Conservation (phyloP, 2,888 invertebrate genomes). For the Drosophila borborema region DNA sequence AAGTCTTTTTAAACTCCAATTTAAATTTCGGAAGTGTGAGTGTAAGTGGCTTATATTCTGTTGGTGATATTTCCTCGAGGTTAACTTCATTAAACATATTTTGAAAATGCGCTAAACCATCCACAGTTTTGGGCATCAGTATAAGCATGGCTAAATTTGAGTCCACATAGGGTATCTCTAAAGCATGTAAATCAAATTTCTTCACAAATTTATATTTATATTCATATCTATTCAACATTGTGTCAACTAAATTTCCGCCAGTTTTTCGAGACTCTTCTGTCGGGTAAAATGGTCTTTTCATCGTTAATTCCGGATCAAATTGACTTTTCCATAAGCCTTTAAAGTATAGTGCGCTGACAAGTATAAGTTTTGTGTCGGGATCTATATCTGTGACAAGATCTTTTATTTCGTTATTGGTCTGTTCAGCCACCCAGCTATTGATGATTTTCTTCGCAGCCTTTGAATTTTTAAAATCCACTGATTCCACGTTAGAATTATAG, state of each 20-base stretch:
- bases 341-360: not conserved
- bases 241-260: not conserved
- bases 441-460: not conserved
- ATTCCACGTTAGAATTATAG: not conserved
- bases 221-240: fast-evolving
- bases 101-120: not conserved
- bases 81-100: not conserved
- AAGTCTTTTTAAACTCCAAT: not conserved
- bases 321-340: not conserved
- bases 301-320: not conserved
- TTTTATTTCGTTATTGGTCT: not conserved
- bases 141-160: not conserved
- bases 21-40: not conserved
- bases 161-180: not conserved
- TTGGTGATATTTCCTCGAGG: not conserved
- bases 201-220: not conserved
- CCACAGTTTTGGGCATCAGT: not conserved
- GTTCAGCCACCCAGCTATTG: not conserved
- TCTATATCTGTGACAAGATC: not conserved
- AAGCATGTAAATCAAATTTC: not conserved
- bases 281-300: not conserved
- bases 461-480: not conserved
- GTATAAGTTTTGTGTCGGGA: too few relatives aligned
- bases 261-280: not conserved
- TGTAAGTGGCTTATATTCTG: not conserved